phyloP scores from a whole-genome alignment of 2,797 vertebrate species.

The Anguilla obscura region DNA sequence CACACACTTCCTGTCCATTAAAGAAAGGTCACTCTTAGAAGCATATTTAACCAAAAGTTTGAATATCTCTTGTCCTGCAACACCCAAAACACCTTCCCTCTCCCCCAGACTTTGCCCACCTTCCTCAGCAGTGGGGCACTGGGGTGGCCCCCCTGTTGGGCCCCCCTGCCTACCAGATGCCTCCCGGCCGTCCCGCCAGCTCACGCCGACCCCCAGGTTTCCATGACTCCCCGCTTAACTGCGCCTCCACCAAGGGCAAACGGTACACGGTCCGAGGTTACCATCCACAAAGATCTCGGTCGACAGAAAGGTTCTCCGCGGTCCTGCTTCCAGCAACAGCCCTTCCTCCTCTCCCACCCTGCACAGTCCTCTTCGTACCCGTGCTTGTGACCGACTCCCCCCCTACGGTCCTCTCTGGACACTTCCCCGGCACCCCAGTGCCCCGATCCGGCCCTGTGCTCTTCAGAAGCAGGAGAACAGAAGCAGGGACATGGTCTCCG shows the following conservation, averaged over 20 bases:
- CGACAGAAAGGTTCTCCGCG: not conserved
- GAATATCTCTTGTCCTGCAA: not conserved
- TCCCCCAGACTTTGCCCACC: slow-evolving; percentile 55
- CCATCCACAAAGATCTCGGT: not conserved
- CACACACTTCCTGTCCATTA: not conserved
- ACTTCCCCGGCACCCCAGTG: not conserved
- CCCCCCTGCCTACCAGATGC: slow-evolving; percentile 53
- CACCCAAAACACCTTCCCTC: not conserved
- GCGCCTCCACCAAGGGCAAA: not conserved
- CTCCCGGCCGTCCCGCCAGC: slow-evolving; percentile 38
- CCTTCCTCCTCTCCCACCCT: not conserved
- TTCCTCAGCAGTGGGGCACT: slow-evolving; percentile 55
- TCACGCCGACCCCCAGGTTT: not conserved
- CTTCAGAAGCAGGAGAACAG: not conserved
- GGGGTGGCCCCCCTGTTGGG: slow-evolving; percentile 55
- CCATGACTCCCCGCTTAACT: not conserved
- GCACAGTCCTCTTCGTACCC: not conserved
- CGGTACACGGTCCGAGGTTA: not conserved
- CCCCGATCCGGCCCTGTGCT: not conserved
- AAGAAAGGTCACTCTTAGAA: not conserved
- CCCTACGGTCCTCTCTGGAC: not conserved
- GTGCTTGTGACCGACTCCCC: not conserved
- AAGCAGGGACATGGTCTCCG: not conserved
- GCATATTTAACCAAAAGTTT: not conserved
- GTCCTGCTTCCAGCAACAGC: not conserved